Base-by-base conservation (phyloP, 2,113 vertebrate genomes). In the Pollimyrus isidori region DNA sequence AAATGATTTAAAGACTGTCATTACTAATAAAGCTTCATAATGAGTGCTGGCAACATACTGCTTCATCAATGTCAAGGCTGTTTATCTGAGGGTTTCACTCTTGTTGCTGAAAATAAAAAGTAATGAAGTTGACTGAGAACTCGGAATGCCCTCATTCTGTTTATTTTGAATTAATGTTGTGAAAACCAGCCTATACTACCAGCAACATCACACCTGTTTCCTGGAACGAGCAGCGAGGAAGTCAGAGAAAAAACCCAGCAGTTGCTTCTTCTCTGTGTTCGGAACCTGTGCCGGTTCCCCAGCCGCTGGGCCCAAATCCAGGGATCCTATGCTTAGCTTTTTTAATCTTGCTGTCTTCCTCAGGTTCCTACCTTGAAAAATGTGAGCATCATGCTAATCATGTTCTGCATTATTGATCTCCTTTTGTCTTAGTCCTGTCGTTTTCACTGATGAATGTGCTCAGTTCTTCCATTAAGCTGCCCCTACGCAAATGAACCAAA, bases 361-460 rank as follows among this genome's bases (percentile, higher is more conserved):
- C 26, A 13, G 62, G 62, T 69, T 30, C 62, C 3, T 26, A 69
- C 62, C 62, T 30, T 30, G 26, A 69, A n/a, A n/a, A 69, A 13
- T 69, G 62, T 30, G n/a, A 69, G n/a, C 62, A 69, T 69, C n/a
- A 69, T 3, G 35, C 73, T 42, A 15, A 85, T 19, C 3, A 56
- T 42, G 39, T 35, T n/a, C 21, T 19, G 80, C 52, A 39, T 69
- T 86, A 89, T 85, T 65, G 88, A 89, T 86, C 52, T 30, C 52
- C 7, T n/a, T 69, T 86, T 86, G 53, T 35, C 56, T 65, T 65
- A 39, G 35, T 49, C 62, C 58, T n/a, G 80, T 65, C 53, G 46
- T 46, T 83, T 85, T 48, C 49, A 7, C 56, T 52, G 83, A 89
- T 86, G 89, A 46, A 89, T 65, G 56, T 69, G 83, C 10, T 23